Base-by-base conservation (phyloP, 1,140 invertebrate species). In the Drosophila pachea region DNA sequence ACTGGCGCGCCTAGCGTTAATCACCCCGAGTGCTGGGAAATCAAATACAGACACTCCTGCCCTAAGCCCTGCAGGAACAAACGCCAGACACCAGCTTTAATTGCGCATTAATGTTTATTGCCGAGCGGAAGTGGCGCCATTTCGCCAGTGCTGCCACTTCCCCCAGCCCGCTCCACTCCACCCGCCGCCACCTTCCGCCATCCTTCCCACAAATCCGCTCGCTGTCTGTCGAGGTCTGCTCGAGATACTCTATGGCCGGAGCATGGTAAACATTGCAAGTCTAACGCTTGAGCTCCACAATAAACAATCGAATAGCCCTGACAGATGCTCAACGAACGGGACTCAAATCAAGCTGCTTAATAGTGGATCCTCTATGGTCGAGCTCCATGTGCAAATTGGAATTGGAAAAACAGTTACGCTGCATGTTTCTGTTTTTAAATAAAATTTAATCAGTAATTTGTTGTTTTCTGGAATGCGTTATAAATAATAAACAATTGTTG, bases 41-140 rank as follows among this genome's bases (percentile, higher is more conserved):
- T 84, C 72, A 83, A 83, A 65, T 64, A 67, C 76, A 83, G 75
- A 84, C 76, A 78, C 55, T 33, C 35, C 16, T 5, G 8, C 45
- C 16, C 31, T 9, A 12, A 22, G 11, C 16, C 29, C 53, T 4
- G 9, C n/a, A 58, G 14, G 36, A 61, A 40, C 49, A 47, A 45
- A 56, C 32, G 47, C 48, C 74, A 83, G 78, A 83, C 78, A 78
- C 72, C 75, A 72, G 76, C 81, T 76, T 84, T 84, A 84, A 84
- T 84, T 84, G 81, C 81, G 70, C 79, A 79, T 84, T 84, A 84
- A 84, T 86, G 79, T 84, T 84, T 84, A 84, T 84, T 86, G 79
- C 81, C 68, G 43, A 58, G 42, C 81, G 79, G 73, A 86, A 84
- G 76, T 86, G 81, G 81, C 79, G 81, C 81, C 79, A 79, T 86